Evolutionary conservation across 2,888 invertebrate species (phyloP).

Genomic region (Chironomus tentans): DNA sequence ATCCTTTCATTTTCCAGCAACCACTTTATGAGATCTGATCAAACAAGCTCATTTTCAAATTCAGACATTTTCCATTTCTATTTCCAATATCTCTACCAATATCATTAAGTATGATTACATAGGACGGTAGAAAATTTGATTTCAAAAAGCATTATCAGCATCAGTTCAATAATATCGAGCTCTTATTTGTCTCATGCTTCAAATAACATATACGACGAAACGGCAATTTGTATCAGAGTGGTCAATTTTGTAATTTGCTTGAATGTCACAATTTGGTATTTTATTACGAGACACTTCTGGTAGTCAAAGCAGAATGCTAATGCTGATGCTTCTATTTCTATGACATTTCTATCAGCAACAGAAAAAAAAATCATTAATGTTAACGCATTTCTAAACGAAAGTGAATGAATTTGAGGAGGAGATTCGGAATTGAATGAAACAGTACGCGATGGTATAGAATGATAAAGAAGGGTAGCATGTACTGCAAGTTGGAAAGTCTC

Average conservation of each 20-base stretch:
- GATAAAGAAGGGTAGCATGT: background rate
- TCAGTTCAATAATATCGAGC: no score
- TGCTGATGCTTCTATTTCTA: background rate
- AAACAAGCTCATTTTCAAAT: no score
- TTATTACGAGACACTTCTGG: no score
- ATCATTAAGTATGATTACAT: no score
- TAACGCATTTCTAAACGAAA: background rate
- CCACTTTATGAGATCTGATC: no score
- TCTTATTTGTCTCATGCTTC: no score
- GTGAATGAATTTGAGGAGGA: background rate
- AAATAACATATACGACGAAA: background rate
- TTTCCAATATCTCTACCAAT: no score
- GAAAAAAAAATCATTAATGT: background rate
- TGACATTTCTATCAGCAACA: background rate
- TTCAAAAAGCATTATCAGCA: no score
- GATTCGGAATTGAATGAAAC: background rate
- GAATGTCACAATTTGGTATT: background rate
- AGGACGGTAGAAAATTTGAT: no score
- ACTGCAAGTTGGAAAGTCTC: background rate
- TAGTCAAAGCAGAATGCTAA: background rate
- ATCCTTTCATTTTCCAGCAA: no score
- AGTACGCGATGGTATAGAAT: background rate
- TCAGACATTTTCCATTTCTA: no score
- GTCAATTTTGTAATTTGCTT: slow-evolving; percentile 18
- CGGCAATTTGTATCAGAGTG: background rate